These are phyloP conservation scores for Xenopus borealis DNA, from an alignment of 2,113 vertebrate species.

Conservation along the genomic window DNA sequence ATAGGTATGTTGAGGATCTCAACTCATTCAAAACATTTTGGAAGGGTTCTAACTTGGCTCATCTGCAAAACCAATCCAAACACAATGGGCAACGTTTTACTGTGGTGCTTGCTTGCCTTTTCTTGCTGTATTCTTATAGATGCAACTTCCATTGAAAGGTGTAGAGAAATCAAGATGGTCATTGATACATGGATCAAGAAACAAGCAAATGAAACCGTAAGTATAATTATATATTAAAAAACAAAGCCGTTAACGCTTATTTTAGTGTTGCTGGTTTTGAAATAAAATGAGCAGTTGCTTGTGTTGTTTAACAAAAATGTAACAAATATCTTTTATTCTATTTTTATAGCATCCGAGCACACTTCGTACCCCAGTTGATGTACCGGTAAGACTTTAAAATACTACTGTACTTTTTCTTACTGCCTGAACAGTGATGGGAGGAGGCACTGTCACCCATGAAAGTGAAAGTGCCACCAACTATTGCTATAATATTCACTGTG, in stretches of 20 bases:
- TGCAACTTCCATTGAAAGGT: conserved; percentile 45
- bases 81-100: conserved; percentile 58
- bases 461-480: too few relatives aligned
- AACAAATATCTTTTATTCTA: conserved; percentile 39
- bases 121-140: conserved; percentile 46
- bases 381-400: conserved; percentile 61
- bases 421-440: too few relatives aligned
- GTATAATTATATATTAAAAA: conserved; percentile 6
- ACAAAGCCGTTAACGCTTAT: background rate
- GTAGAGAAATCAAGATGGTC: conserved; percentile 47
- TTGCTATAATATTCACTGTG: too few relatives aligned
- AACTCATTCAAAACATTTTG: conserved; percentile 58
- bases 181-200: conserved; percentile 46
- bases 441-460: too few relatives aligned
- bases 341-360: conserved; percentile 59
- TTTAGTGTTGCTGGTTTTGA: too few relatives aligned
- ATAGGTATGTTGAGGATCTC: conserved; percentile 71
- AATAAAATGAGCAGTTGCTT: too few relatives aligned
- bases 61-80: background rate
- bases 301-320: conserved; percentile 22
- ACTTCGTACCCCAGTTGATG: conserved; percentile 61
- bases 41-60: background rate
- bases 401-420: conserved; percentile 33
- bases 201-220: conserved; percentile 60
- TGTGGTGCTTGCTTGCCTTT: conserved; percentile 58